These are phyloP conservation scores for Spilosoma lubricipeda DNA, from an alignment of 2,888 invertebrate species.

Conservation along the genomic window DNA sequence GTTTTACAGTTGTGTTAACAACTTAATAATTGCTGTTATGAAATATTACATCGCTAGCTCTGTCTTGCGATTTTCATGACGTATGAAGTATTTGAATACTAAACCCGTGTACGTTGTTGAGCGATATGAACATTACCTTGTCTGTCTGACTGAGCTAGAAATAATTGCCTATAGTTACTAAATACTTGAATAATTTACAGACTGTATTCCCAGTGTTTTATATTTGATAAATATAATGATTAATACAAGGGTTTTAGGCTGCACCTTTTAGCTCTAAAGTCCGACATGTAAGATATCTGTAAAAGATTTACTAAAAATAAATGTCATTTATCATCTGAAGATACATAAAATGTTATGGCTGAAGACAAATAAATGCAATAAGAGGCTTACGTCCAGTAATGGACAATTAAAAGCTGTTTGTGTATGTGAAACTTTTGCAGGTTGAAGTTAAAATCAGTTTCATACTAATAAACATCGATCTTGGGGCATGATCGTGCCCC, in stretches of 20 bases:
- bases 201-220: not conserved
- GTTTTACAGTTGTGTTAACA: slow-evolving; percentile 8
- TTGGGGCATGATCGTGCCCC: too few species aligned
- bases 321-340: too few species aligned
- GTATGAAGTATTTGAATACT: not conserved
- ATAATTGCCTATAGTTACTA: not conserved
- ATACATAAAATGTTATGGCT: not conserved
- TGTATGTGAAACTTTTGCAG: too few species aligned
- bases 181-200: not conserved
- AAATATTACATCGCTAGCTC: not conserved
- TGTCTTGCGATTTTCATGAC: not conserved
- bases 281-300: too few species aligned
- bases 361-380: too few species aligned
- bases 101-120: not conserved
- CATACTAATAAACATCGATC: too few species aligned
- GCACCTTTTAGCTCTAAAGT: too few species aligned
- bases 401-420: too few species aligned
- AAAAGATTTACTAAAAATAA: too few species aligned
- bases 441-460: too few species aligned
- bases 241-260: not conserved
- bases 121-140: not conserved
- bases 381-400: too few species aligned
- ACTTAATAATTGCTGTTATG: not conserved
- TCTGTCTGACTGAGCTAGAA: not conserved
- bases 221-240: not conserved